These are phyloP conservation scores for Brachypterus glaber DNA, from an alignment of 2,888 invertebrate genomes.

Conservation along the genomic window DNA sequence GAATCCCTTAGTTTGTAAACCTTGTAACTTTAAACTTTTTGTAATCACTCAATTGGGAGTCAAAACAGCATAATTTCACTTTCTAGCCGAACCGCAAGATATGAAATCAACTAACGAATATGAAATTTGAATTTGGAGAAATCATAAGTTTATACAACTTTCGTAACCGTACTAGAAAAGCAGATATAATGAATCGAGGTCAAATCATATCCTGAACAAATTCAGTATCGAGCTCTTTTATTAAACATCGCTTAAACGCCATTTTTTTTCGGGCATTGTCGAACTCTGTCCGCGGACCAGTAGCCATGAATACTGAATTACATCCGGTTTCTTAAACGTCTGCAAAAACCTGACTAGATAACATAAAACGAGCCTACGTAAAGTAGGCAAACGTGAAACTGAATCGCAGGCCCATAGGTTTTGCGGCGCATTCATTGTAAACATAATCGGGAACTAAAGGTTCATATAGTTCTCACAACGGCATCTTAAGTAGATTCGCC, in stretches of 20 bases:
- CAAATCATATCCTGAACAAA: conserved; percentile 66
- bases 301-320: conserved; percentile 81
- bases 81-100: no score
- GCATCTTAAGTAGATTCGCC: conserved; percentile 84
- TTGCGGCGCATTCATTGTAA: conserved; percentile 82
- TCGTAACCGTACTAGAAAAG: no score
- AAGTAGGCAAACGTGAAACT: conserved; percentile 76
- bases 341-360: conserved; percentile 64
- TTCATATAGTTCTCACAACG: conserved; percentile 92
- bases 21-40: conserved; percentile 90
- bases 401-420: conserved; percentile 66
- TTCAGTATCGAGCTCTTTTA: conserved; percentile 85
- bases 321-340: conserved; percentile 89
- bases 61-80: conserved; percentile 88
- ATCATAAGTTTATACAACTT: no score
- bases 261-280: conserved; percentile 97
- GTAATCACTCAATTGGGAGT: conserved; percentile 90
- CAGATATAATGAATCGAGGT: conserved; percentile 37
- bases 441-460: conserved; percentile 85
- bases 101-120: no score
- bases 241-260: conserved; percentile 93
- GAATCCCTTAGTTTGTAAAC: conserved; percentile 83
- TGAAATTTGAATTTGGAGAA: no score
- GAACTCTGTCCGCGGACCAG: conserved; percentile 88
- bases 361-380: conserved; percentile 76